A percentile compares a stretch with the other conserved stretches of the same genome.
Conservation (phyloP, 2,797 vertebrate genomes). For the Vultur gryphus region DNA sequence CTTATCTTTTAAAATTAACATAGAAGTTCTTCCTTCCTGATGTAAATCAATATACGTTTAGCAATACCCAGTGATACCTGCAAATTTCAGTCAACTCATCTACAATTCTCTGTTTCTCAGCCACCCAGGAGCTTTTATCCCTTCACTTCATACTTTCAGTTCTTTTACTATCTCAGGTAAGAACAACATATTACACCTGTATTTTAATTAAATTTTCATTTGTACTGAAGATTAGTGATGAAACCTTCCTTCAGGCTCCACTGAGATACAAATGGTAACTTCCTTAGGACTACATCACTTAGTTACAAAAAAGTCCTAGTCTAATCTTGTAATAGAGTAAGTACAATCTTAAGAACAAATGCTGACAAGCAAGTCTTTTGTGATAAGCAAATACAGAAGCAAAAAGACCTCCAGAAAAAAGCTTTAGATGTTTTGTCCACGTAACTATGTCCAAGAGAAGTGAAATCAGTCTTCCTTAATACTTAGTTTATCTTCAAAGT, state of each 20-base stretch:
- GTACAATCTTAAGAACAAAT: not conserved
- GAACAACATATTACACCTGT: not conserved
- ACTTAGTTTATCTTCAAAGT: not conserved
- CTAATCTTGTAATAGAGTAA: not conserved
- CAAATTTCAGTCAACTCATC: not conserved
- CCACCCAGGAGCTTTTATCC: not conserved
- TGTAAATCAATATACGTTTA: not conserved
- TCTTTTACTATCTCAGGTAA: not conserved
- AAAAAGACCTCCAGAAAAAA: not conserved
- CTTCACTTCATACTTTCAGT: not conserved
- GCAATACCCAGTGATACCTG: not conserved
- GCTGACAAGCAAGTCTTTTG: not conserved
- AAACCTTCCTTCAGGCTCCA: not conserved
- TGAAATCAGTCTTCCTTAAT: not conserved
- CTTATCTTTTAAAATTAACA: not conserved
- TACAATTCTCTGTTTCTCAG: not conserved
- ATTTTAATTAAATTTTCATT: not conserved
- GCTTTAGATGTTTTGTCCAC: not conserved
- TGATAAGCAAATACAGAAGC: not conserved
- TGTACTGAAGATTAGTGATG: not conserved
- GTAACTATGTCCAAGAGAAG: not conserved
- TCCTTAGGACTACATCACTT: not conserved
- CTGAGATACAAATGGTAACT: not conserved
- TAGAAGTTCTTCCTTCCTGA: not conserved
- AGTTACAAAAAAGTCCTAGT: not conserved